phyloP scores from a whole-genome alignment of 2,113 vertebrate species.

The Bujurquina vittata region DNA sequence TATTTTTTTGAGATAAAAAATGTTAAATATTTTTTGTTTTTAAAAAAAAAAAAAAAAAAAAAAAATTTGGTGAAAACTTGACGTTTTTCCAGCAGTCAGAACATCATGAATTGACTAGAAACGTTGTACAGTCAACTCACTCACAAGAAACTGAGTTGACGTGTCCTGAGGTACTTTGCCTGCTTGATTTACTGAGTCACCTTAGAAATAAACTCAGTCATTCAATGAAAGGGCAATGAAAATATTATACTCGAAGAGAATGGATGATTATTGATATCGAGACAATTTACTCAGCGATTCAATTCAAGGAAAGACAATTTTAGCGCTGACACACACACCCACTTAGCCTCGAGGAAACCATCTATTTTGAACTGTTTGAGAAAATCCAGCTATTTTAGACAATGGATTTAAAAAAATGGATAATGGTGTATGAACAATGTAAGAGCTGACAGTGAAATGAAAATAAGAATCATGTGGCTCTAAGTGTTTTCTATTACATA shows the following conservation, averaged over 20 bases:
- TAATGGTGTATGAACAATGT: background rate
- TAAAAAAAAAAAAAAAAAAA: too few relatives aligned
- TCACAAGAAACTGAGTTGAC: background rate
- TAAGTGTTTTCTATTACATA: background rate
- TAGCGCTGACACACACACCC: background rate
- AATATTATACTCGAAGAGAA: background rate
- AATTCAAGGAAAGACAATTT: slow-evolving; percentile 55
- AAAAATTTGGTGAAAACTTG: too few relatives aligned
- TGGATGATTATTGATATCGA: background rate
- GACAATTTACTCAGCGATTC: slow-evolving; percentile 40
- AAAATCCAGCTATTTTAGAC: background rate
- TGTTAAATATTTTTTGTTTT: too few relatives aligned
- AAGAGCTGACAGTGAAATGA: background rate
- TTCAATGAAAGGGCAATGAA: background rate
- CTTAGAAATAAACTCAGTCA: background rate
- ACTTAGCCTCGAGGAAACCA: background rate
- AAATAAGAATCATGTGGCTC: background rate
- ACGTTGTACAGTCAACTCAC: background rate
- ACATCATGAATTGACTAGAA: background rate
- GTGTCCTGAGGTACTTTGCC: background rate
- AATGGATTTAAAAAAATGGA: background rate
- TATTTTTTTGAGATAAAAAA: too few relatives aligned
- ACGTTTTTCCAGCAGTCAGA: background rate
- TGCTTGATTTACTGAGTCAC: background rate
- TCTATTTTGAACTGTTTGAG: background rate